Percentiles rank a stretch among this genome's conserved stretches.
phyloP scores from a whole-genome alignment of 2,888 invertebrate genomes.

The Coenonympha glycerion region DNA sequence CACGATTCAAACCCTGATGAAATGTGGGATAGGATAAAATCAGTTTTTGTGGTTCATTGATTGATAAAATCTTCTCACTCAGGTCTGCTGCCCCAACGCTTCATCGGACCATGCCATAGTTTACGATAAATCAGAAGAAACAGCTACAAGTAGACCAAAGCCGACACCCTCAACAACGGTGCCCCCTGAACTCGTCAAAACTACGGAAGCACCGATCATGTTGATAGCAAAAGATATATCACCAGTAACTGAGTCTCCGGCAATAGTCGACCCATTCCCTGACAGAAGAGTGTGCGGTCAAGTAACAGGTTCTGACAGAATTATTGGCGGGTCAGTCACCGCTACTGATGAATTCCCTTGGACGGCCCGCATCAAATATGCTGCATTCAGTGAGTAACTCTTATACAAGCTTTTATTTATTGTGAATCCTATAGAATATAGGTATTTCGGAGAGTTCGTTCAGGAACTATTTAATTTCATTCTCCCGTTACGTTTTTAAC shows the following conservation, averaged over 20 bases:
- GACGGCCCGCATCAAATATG: constrained; percentile 77
- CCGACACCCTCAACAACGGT: background rate
- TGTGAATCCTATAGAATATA: too few relatives aligned
- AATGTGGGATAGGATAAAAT: too few relatives aligned
- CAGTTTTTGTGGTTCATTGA: too few relatives aligned
- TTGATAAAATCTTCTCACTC: constrained; percentile 8
- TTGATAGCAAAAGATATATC: background rate
- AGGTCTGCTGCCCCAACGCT: constrained; percentile 32
- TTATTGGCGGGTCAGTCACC: constrained; percentile 70
- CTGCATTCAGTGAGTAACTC: constrained; percentile 31
- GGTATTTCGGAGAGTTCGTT: too few relatives aligned
- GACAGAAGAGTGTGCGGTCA: constrained; percentile 42
- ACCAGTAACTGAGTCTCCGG: background rate
- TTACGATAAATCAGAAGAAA: constrained; percentile 1
- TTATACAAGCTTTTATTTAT: too few relatives aligned
- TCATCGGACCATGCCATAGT: background rate
- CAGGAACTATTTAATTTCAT: too few relatives aligned
- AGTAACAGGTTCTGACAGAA: constrained; percentile 41
- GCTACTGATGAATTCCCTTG: constrained; percentile 75
- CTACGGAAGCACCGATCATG: background rate
- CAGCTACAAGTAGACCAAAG: constrained; percentile 9
- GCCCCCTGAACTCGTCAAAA: background rate
- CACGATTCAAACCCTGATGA: too few relatives aligned
- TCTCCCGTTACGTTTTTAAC: too few relatives aligned
- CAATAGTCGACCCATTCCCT: constrained; percentile 40